Base-by-base conservation (phyloP, 2,797 vertebrate species). In the Semaprochilodus insignis region DNA sequence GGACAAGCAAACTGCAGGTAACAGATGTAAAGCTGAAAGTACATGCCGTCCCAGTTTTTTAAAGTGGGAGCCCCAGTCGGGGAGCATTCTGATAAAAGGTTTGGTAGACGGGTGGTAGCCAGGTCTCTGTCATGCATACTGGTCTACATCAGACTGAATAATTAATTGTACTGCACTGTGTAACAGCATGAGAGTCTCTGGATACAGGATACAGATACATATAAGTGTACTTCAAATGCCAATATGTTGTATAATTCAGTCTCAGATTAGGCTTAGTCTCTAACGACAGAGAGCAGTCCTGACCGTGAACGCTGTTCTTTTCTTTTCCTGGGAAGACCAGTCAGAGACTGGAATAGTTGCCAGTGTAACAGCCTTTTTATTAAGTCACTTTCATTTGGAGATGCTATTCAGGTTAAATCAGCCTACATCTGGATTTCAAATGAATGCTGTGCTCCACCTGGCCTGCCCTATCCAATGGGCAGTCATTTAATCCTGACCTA, bases 401-500 rank as follows among this genome's bases (percentile, higher is more conserved):
- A 52, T 17, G 70, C 14, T 31, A 27, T 72, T 66, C 31, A 36
- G 27, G 54, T 27, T 54, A 52, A 51, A 72, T 54, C 23, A 72
- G 63, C 27, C 70, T 54, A 27, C 48, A 25, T 54, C 48, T 19
- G 48, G 25, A 44, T 21, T 54, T 54, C 17, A 54, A n/a, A 25
- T 51, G 3, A 25, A 23, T 23, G 11, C 40, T 71, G n/a, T 15
- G 67, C 44, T 77, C 62, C 31, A 25, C 19, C 27, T 57, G 36
- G 52, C 8, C 25, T 66, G 10, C 48, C 55, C 74, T 60, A 57
- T 86, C 16, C 13, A 48, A 14, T 81, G 11, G 8, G 40, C 8
- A 52, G 31, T 16, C 60, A 34, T 11, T 54, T 76, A 80, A 82
- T 80, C 75, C 31, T 81, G 70, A 57, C 72, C 82, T 85, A 78